Evolutionary conservation across 1,140 invertebrate genomes (phyloP), one percentile per base, ranked within the genome.

Genomic region (Sweltsa coloradensis): DNA sequence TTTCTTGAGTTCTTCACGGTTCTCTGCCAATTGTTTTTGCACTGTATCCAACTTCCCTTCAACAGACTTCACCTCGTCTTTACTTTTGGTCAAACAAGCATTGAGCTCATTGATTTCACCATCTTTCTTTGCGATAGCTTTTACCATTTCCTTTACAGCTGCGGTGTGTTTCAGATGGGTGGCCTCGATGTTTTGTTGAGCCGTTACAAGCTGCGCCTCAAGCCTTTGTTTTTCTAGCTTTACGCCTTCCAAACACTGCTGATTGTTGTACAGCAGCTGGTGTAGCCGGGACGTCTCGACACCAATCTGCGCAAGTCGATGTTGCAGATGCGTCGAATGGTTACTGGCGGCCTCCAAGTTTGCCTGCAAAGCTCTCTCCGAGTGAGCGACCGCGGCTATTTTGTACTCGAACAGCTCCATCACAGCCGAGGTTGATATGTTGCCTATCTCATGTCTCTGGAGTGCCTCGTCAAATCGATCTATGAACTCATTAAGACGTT

Each of bases 351-450:
- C 71, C 53, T 73, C 68, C 45, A 75, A 60, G 55, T 66, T 73
- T 4, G 60, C 59, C 34, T 47, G 66, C 31, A 70, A 63, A 0
- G 63, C 60, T 29, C 63, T 58, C 58, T 76, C 71, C 1, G 66
- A 62, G 49, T 74, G 68, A 23, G 60, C 61, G 65, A 74, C 69
- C 13, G 69, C 56, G 22, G 64, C 62, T 40, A 72, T 54, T 60
- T 82, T 81, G 55, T 79, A 81, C 29, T 80, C 75, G 50, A 81
- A 83, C 39, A 83, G 56, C 59, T 83, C 80, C 71, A 84, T 82
- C 2, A 83, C 68, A 24, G 75, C 72, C 1, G 79, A 80, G 2
- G 73, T 76, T 1, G 73, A 61, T 43, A 74, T 64, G 51, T 78
- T 73, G 26, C 31, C 19, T 19, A 50, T 34, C 41, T 41, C 41